Conservation (phyloP, 2,888 invertebrate species). For the Acronicta psi region DNA sequence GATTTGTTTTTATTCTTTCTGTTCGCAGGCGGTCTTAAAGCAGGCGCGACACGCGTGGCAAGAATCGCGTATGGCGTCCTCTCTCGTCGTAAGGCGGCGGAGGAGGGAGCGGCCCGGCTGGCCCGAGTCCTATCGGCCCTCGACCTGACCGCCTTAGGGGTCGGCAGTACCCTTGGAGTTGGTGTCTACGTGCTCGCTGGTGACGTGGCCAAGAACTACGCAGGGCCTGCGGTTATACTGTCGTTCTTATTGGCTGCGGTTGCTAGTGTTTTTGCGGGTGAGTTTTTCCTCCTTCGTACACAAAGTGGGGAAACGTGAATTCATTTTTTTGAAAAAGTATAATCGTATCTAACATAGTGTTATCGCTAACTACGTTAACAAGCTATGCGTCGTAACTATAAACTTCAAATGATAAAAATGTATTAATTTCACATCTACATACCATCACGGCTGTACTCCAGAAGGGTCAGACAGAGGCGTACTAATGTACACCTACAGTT, state of each 20-base stretch:
- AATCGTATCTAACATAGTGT: too few relatives aligned
- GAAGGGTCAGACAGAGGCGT: too few relatives aligned
- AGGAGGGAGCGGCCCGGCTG: constrained; percentile 85
- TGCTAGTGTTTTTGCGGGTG: constrained; percentile 96
- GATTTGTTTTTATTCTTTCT: neutral
- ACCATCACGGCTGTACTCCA: too few relatives aligned
- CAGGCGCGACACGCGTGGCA: constrained; percentile 74
- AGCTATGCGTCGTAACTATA: too few relatives aligned
- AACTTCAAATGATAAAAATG: too few relatives aligned
- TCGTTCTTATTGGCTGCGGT: constrained; percentile 97
- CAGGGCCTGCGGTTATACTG: constrained; percentile 96
- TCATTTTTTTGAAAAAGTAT: too few relatives aligned
- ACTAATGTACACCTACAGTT: too few relatives aligned
- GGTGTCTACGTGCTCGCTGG: constrained; percentile 97
- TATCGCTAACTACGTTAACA: too few relatives aligned
- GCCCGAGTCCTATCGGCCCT: constrained; percentile 93
- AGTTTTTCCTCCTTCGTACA: constrained; percentile 45
- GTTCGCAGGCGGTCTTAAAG: constrained; percentile 78
- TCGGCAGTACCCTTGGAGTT: constrained; percentile 95
- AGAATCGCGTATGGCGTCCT: constrained; percentile 77
- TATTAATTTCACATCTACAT: too few relatives aligned
- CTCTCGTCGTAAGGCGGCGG: constrained; percentile 83
- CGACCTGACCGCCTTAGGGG: constrained; percentile 95
- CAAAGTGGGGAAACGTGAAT: too few relatives aligned
- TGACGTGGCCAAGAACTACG: constrained; percentile 93